Evolutionary conservation across 92 coral and sea anemone genomes (phyloP).

Genomic region (Zoanthus sansibaricus): DNA sequence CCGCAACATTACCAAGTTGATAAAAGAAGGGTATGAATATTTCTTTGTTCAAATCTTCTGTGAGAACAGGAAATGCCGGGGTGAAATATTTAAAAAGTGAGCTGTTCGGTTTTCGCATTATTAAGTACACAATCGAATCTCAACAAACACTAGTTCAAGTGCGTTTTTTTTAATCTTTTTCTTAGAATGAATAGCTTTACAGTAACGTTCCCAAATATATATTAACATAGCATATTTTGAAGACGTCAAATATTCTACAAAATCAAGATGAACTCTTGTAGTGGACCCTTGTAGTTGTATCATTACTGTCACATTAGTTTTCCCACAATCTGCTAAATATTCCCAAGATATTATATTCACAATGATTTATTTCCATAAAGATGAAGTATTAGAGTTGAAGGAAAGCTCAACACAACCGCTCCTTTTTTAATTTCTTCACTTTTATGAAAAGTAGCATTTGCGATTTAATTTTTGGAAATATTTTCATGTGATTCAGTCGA

Average conservation of each 20-base stretch:
- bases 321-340: not conserved
- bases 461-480: not conserved
- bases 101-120: not conserved
- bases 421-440: not conserved
- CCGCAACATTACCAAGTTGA: no score
- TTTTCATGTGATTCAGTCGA: not conserved
- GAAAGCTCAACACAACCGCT: not conserved
- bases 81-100: slow-evolving; percentile 18
- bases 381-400: not conserved
- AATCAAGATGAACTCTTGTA: slow-evolving; percentile 18
- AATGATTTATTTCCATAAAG: not conserved
- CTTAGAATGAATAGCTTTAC: no score
- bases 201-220: slow-evolving; percentile 1
- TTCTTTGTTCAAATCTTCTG: slow-evolving; percentile 12
- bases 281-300: not conserved
- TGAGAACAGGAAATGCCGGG: slow-evolving; percentile 36
- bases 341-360: not conserved
- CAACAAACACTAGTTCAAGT: not conserved
- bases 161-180: not conserved
- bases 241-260: slow-evolving; percentile 6
- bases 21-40: not conserved
- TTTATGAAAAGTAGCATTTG: not conserved
- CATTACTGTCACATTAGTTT: slow-evolving; percentile 16
- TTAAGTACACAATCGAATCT: not conserved
- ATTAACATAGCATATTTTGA: not conserved